Evolutionary conservation across 2,888 invertebrate genomes (phyloP).

Genomic region (Nephrotoma guestfalica): DNA sequence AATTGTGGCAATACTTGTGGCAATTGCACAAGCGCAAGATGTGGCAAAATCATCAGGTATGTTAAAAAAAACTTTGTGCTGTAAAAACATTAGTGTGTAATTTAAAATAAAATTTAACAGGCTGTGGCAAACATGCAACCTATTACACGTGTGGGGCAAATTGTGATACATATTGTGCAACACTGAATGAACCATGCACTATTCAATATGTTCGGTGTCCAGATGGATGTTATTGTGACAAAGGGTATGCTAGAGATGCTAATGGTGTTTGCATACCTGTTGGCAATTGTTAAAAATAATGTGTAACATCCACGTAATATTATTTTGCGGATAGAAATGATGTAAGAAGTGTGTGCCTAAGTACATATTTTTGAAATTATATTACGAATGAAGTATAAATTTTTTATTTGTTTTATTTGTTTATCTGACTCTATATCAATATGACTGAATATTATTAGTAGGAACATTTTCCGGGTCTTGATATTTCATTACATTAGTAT

Average conservation of each 20-base stretch:
- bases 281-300: conserved; percentile 7
- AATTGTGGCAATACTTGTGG: background rate
- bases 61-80: background rate
- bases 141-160: conserved; percentile 14
- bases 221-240: conserved; percentile 25
- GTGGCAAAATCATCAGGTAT: background rate
- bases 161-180: conserved; percentile 25
- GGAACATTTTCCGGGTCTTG: too few species aligned
- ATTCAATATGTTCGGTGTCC: conserved; percentile 21
- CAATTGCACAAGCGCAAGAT: background rate
- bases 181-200: conserved; percentile 20
- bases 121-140: conserved; percentile 15
- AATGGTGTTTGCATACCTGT: conserved; percentile 20
- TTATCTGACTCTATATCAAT: too few species aligned
- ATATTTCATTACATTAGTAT: too few species aligned
- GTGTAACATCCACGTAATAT: background rate
- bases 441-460: too few species aligned
- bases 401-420: too few species aligned
- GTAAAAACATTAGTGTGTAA: background rate
- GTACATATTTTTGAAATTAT: too few species aligned
- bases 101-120: background rate
- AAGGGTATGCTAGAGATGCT: conserved; percentile 21
- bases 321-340: background rate
- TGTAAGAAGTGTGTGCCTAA: too few species aligned
- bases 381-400: too few species aligned